phyloP scores from a whole-genome alignment of 2,113 vertebrate genomes.

The Eolophus roseicapilla region DNA sequence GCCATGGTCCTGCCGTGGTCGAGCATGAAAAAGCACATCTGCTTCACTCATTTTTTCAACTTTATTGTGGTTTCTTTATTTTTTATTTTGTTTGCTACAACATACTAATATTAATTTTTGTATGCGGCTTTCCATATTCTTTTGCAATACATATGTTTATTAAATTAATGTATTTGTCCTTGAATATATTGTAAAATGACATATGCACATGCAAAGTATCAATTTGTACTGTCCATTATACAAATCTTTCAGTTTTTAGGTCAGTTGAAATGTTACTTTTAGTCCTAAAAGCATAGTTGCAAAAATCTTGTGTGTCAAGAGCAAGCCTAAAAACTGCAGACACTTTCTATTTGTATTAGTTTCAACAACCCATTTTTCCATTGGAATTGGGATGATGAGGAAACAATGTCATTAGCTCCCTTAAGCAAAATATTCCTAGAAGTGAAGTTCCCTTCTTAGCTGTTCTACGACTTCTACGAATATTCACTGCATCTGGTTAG shows the following conservation, averaged over 20 bases:
- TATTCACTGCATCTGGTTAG: not conserved
- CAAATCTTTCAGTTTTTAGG: not conserved
- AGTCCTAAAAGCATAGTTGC: not conserved
- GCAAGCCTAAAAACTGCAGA: not conserved
- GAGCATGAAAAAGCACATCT: conserved; percentile 43
- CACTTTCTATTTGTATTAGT: not conserved
- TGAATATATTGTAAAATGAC: not conserved
- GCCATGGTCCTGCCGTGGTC: not conserved
- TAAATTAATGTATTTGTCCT: conserved; percentile 1
- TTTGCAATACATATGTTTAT: not conserved
- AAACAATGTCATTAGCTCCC: not conserved
- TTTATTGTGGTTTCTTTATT: conserved; percentile 48
- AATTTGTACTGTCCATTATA: not conserved
- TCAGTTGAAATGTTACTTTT: not conserved
- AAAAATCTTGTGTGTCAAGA: not conserved
- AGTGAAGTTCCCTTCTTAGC: not conserved
- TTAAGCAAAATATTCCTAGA: not conserved
- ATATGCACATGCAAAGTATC: not conserved
- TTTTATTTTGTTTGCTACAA: conserved; percentile 9
- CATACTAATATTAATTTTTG: conserved; percentile 11
- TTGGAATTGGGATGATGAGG: not conserved
- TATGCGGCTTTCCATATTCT: not conserved
- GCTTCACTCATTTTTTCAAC: conserved; percentile 5
- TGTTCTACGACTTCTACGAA: not conserved
- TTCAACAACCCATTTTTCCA: not conserved